Conservation (phyloP, 2,888 invertebrate genomes). For the Spilarctia lutea region DNA sequence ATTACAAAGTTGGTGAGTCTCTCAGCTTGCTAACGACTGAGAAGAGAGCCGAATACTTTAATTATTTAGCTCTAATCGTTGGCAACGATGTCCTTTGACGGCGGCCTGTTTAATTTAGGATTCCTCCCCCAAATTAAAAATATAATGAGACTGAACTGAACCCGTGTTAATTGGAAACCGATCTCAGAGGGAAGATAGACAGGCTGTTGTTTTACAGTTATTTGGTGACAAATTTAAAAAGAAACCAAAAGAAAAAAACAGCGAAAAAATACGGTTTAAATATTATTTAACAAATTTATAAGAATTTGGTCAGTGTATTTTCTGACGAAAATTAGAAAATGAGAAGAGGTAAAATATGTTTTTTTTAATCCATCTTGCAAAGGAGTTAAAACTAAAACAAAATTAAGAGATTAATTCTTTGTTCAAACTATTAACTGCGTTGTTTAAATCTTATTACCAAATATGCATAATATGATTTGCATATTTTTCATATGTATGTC, state of each 20-base stretch:
- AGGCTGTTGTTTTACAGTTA: slow-evolving; percentile 46
- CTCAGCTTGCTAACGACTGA: slow-evolving; percentile 80
- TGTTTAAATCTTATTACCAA: neutral
- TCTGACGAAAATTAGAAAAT: neutral
- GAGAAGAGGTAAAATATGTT: too few species aligned
- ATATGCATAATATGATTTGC: neutral
- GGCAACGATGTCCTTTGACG: slow-evolving; percentile 84
- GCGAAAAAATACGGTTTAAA: neutral
- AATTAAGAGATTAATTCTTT: neutral
- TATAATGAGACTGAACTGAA: slow-evolving; percentile 85
- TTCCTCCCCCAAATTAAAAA: slow-evolving; percentile 86
- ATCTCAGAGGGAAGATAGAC: slow-evolving; percentile 73
- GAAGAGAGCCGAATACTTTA: slow-evolving; percentile 85
- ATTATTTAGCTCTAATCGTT: slow-evolving; percentile 86
- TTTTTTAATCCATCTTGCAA: neutral
- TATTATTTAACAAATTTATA: neutral
- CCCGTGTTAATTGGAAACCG: slow-evolving; percentile 86
- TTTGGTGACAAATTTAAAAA: slow-evolving; percentile 16
- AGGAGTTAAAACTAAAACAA: neutral
- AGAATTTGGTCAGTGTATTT: too few species aligned
- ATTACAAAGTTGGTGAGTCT: slow-evolving; percentile 76
- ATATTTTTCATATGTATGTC: neutral
- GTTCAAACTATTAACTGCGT: neutral
- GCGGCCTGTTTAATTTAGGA: slow-evolving; percentile 83
- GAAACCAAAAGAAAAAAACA: neutral